Percentiles rank a stretch among this genome's conserved stretches.
Evolutionary conservation across 2,113 vertebrate species (phyloP).

Genomic region (Carassius carassius): DNA sequence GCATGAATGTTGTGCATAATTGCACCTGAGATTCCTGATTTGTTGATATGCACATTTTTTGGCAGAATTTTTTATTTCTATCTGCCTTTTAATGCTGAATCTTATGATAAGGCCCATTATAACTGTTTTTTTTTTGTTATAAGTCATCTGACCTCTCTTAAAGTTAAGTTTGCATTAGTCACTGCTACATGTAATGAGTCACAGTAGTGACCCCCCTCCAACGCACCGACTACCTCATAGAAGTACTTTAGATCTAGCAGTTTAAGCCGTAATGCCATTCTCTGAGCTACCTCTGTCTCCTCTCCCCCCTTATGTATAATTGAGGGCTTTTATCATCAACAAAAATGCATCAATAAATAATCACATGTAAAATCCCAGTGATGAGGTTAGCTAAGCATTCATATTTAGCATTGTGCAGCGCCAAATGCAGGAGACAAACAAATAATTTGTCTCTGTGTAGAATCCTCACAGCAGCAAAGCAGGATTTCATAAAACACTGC

Average conservation of each 20-base stretch:
- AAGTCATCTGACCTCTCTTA: conserved; percentile 28
- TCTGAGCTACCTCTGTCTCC: conserved; percentile 10
- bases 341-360: conserved; percentile 48
- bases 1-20: neutral
- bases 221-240: conserved; percentile 44
- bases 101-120: conserved; percentile 16
- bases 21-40: neutral
- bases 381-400: conserved; percentile 32
- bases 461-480: neutral
- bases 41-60: neutral
- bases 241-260: neutral
- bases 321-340: conserved; percentile 41
- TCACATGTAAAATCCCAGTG: conserved; percentile 11
- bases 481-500: conserved; percentile 29
- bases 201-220: conserved; percentile 51
- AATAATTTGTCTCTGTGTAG: neutral
- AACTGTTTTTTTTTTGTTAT: neutral
- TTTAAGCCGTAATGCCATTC: conserved; percentile 1
- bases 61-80: neutral
- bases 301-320: conserved; percentile 33
- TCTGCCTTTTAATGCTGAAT: neutral
- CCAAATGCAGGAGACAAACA: conserved; percentile 7
- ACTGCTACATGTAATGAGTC: conserved; percentile 38
- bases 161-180: conserved; percentile 38
- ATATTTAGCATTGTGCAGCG: conserved; percentile 28